These are phyloP conservation scores for Ceyx melanurus DNA, from an alignment of 2,113 vertebrate species.

Conservation along the genomic window DNA sequence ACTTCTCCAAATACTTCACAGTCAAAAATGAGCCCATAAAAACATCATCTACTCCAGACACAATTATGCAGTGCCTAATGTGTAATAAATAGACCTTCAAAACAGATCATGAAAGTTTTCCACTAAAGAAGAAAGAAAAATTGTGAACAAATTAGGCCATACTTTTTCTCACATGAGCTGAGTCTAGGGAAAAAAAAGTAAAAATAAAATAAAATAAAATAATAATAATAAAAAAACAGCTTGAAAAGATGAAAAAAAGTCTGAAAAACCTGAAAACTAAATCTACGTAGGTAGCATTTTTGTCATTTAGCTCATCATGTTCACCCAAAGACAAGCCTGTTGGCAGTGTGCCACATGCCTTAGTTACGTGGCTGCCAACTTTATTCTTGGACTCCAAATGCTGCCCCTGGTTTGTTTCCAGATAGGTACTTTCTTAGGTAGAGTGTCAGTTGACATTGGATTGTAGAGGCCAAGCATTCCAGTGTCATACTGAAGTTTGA, in stretches of 20 bases:
- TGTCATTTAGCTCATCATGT: neutral
- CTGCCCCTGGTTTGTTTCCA: neutral
- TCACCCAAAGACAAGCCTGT: slow-evolving; percentile 22
- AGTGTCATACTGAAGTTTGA: neutral
- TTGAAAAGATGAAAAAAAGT: neutral
- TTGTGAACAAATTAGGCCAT: neutral
- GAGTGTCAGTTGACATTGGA: neutral
- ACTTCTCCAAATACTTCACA: neutral
- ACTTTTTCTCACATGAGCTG: neutral
- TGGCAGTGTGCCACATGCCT: neutral
- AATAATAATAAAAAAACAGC: neutral
- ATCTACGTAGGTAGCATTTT: slow-evolving; percentile 7
- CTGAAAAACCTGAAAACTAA: neutral
- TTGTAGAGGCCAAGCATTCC: neutral
- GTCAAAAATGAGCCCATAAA: neutral
- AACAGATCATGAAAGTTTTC: slow-evolving; percentile 3
- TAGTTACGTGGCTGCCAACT: slow-evolving; percentile 27
- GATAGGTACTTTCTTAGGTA: neutral
- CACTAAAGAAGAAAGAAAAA: slow-evolving; percentile 1
- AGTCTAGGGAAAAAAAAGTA: neutral
- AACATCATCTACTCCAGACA: neutral
- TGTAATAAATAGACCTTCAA: neutral
- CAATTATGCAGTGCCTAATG: neutral
- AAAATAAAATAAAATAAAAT: too few relatives aligned
- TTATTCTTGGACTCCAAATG: neutral